phyloP scores from a whole-genome alignment of 2,113 vertebrate genomes.

The Trematocara marginatum region DNA sequence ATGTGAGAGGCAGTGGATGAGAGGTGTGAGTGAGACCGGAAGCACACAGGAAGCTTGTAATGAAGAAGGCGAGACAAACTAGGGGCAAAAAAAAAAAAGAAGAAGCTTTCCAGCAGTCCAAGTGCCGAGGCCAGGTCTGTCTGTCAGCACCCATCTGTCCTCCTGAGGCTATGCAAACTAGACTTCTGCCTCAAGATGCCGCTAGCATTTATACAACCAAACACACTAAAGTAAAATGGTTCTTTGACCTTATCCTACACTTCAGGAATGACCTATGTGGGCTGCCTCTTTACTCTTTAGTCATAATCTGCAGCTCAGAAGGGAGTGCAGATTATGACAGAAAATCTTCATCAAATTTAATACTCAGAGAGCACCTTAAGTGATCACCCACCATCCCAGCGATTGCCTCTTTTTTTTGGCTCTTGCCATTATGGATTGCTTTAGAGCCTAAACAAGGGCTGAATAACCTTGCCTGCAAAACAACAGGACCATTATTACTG shows the following conservation, averaged over 20 bases:
- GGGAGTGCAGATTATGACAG: neutral
- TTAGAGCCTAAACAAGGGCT: neutral
- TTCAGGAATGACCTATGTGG: neutral
- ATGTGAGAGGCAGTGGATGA: neutral
- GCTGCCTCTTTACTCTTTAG: neutral
- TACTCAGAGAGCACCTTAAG: neutral
- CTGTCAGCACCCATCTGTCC: conserved; percentile 49
- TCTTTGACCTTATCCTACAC: conserved; percentile 35
- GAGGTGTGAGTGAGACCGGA: neutral
- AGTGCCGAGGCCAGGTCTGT: neutral
- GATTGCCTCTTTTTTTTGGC: neutral
- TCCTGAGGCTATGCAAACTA: conserved; percentile 18
- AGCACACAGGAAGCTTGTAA: neutral
- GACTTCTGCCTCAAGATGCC: conserved; percentile 10
- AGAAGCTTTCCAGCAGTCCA: neutral
- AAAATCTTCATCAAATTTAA: neutral
- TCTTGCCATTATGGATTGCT: neutral
- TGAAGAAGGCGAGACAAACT: neutral
- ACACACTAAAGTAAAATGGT: conserved; percentile 5
- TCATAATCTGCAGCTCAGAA: neutral
- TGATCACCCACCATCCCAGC: neutral
- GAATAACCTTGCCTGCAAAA: conserved; percentile 4
- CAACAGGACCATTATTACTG: neutral
- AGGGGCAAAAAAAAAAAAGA: neutral
- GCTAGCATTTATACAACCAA: conserved; percentile 46